Base-by-base conservation (phyloP, 1,140 invertebrate species). In the Cydia strobilella region DNA sequence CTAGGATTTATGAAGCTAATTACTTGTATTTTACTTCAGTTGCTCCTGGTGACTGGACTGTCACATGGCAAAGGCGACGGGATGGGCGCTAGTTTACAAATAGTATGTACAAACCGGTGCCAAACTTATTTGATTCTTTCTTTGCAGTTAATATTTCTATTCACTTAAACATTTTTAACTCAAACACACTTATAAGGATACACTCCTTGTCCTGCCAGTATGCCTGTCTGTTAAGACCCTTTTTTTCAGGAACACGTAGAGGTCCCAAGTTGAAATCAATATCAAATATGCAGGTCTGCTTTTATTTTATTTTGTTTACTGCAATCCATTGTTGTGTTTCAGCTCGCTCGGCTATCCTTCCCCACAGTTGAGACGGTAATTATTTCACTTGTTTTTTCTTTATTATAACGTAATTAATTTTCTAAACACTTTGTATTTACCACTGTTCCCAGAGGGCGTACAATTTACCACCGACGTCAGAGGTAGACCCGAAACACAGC, bases 381-480 rank as follows among this genome's bases (percentile, higher is more conserved):
- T 80, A 84, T 76, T 59, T 69, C 13, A 35, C 10, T 65, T 74
- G 4, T 35, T n/a, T 39, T 75, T 71, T 10, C 42, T 71, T 27
- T 27, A 75, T 71, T 59, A 25, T 31, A 74, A 71, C 72, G 3
- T 20, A 35, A 51, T 35, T 54, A 3, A 54, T 31, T 23, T 48
- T 51, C 18, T 74, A 45, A 45, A 3, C 13, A 45, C 42, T 13
- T 18, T 13, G 15, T 13, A 6, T 48, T 18, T 13, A 9, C 13
- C 48, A 9, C 27, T 62, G 9, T 65, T 69, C 10, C 18, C 76
- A 92, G 90, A 89, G 84, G 85, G 88, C 90, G 0, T 92, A 91
- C 79, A 92, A 92, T 72, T 85, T 90, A 83, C 89, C 90, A 9
- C 79, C 77, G 5, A 54, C 71, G 0, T 89, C 87, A 62, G 86